A percentile compares a stretch with the other conserved stretches of the same genome.
Conservation (phyloP, 2,797 vertebrate species). For the Alcedo atthis region DNA sequence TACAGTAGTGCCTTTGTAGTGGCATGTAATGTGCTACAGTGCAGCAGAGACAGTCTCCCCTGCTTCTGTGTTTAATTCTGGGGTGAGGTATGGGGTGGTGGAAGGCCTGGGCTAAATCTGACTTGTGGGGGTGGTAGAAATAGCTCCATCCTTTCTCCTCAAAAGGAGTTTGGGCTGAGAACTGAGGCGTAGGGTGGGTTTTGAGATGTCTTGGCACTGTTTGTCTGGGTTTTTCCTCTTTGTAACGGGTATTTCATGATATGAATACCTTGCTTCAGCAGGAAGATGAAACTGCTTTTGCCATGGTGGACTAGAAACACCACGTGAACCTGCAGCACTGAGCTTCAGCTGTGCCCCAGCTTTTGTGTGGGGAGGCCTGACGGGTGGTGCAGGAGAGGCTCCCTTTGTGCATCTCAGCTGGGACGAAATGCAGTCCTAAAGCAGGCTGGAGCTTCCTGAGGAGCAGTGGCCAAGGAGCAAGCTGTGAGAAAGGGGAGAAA, state of each 20-base stretch:
- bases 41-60: background rate
- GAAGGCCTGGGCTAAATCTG: background rate
- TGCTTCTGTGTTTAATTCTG: background rate
- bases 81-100: background rate
- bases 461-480: background rate
- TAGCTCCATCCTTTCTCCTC: background rate
- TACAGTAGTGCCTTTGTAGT: background rate
- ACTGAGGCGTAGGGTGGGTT: background rate
- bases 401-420: background rate
- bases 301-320: background rate
- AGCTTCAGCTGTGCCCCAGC: background rate
- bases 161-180: background rate
- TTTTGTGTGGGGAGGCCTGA: background rate
- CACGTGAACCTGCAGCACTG: rapidly evolving
- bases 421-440: background rate
- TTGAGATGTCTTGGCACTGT: background rate
- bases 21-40: background rate
- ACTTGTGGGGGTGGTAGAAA: background rate
- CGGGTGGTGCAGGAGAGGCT: background rate
- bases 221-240: background rate
- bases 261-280: background rate
- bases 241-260: background rate
- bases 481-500: background rate
- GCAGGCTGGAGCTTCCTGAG: background rate
- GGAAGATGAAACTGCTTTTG: background rate